phyloP scores from a whole-genome alignment of 1,140 invertebrate genomes.

The Zaprionus davidi region DNA sequence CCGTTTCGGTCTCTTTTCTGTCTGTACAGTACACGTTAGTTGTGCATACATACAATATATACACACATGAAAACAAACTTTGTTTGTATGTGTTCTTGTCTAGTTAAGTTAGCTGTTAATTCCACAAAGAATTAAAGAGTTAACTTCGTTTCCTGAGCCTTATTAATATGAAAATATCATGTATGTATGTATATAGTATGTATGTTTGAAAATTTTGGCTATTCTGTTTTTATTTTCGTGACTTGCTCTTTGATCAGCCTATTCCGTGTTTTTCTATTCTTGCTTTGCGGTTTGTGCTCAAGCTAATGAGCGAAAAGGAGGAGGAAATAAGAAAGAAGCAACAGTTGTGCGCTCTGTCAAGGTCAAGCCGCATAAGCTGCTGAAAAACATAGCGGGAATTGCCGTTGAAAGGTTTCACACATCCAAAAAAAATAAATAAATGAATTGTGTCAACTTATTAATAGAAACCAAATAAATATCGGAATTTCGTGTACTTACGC shows the following conservation, averaged over 20 bases:
- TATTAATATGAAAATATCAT: conserved; percentile 1
- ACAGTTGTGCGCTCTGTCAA: conserved; percentile 15
- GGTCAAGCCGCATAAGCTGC: conserved; percentile 7
- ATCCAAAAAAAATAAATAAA: neutral
- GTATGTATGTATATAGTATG: too few species aligned
- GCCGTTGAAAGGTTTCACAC: neutral
- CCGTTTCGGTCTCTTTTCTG: neutral
- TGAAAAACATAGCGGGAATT: neutral
- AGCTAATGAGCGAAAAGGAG: neutral
- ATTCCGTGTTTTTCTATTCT: neutral
- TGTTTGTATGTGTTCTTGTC: conserved; percentile 11
- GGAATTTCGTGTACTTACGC: conserved; percentile 55
- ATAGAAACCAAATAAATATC: neutral
- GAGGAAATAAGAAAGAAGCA: conserved; percentile 6
- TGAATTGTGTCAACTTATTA: neutral
- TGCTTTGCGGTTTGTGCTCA: neutral
- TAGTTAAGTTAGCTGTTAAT: conserved; percentile 8
- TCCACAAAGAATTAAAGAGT: conserved; percentile 7
- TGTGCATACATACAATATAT: conserved; percentile 4
- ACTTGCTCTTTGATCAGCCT: neutral
- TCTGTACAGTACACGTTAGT: too few species aligned
- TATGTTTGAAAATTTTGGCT: neutral
- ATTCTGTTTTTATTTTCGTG: conserved; percentile 5
- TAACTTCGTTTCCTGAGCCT: neutral
- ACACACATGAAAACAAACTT: conserved; percentile 17